Evolutionary conservation across 1,140 invertebrate species (phyloP), one percentile per base, ranked within the genome.

Genomic region (Diorhabda sublineata): DNA sequence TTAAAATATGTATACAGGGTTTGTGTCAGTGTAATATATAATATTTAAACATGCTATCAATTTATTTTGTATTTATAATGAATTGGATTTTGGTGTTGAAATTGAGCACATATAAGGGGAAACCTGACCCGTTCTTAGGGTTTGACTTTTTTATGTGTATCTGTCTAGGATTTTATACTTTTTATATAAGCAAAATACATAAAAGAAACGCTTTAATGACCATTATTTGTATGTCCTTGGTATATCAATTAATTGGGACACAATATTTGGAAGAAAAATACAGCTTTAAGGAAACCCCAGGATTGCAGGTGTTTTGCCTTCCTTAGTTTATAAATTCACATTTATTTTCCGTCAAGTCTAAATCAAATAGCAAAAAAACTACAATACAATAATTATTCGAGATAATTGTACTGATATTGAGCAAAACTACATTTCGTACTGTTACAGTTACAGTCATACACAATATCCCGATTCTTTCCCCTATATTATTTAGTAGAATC

Each of bases 241-340:
- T 11, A 3, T 58, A 9, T 58, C 42, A 26, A n/a, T 9, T 56
- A n/a, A 26, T 65, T 11, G 42, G 47, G 64, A 43, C 47, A 57
- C 42, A 3, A 44, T 59, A 44, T 42, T 64, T 60, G 59, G 42
- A 8, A 6, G 47, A 8, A n/a, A 9, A 52, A 52, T 8, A 60
- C 26, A 67, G 65, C 65, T 67, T 67, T 47, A 67, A 67, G 45
- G n/a, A 59, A 67, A 67, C 67, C 67, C 67, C 67, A 68, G 67
- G 60, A 68, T 44, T 61, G 59, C 59, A 67, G 9, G 58, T 65
- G 42, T 65, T 5, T 65, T 65, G 45, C 44, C 64, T 58, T 65
- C 47, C 64, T 26, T 26, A 26, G 1, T 26, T 26, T 26, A 26
- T 26, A 26, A 26, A 26, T 26, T 26, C 26, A 26, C 26, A 26